These are phyloP conservation scores for Corapipo altera DNA, from an alignment of 2,113 vertebrate genomes.

Conservation along the genomic window DNA sequence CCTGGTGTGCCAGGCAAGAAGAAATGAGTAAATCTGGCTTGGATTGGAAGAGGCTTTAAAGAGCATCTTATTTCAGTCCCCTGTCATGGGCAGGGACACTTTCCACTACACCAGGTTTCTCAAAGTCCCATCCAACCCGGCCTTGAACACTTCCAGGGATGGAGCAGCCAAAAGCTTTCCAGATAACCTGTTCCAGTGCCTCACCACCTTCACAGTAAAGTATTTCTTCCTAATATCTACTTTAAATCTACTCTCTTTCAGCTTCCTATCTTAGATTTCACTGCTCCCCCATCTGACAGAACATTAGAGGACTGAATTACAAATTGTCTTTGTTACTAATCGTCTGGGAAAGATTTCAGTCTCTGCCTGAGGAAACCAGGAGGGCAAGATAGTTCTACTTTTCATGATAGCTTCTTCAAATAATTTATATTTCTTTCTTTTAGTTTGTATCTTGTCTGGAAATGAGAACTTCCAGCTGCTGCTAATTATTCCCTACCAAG, in stretches of 20 bases:
- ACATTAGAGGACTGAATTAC: background rate
- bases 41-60: background rate
- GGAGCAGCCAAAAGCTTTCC: background rate
- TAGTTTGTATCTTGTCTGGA: background rate
- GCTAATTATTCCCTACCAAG: background rate
- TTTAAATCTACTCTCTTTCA: background rate
- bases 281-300: background rate
- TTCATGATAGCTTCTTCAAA: background rate
- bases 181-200: background rate
- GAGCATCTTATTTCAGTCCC: background rate
- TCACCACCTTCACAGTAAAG: background rate
- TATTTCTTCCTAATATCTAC: background rate
- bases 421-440: background rate
- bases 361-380: background rate
- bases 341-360: background rate
- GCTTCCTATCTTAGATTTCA: background rate
- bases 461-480: background rate
- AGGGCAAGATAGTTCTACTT: background rate
- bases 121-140: background rate
- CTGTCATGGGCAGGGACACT: background rate
- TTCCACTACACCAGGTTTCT: fast-evolving
- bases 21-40: background rate
- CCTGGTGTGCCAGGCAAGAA: background rate
- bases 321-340: background rate
- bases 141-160: background rate